Evolutionary conservation across 2,113 vertebrate genomes (phyloP), one percentile per base, ranked within the genome.

Genomic region (Corythaixoides concolor): DNA sequence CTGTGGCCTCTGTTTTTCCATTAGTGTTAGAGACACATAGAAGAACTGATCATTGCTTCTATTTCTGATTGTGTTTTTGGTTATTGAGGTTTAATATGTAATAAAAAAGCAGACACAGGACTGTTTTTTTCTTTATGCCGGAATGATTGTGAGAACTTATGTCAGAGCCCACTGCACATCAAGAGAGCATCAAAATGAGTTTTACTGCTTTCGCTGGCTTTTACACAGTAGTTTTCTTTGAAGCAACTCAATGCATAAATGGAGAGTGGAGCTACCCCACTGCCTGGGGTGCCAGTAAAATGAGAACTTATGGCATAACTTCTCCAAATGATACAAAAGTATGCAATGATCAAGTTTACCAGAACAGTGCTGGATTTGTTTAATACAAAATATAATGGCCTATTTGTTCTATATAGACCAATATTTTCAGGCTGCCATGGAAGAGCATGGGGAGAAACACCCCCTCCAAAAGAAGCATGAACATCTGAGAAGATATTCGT

Each of bases 151-250:
- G 60, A 85, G 72, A 88, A 58, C 60, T 73, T 88, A 19, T 62
- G 52, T 88, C 63, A 93, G 62, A 97, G 73, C 50, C 80, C 91
- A 90, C 82, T 79, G 74, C 66, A 79, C 86, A 85, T 70, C 93
- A 55, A 59, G 43, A 81, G 58, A 35, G 15, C 41, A 93, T 94
- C 94, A 88, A 91, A 97, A 85, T 81, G 59, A 89, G 27, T 95
- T 96, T 96, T 97, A 77, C 50, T 96, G 45, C 84, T 96, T 97
- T 91, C 4, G 23, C 95, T 92, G 87, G 72, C 64, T 96, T 96
- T 97, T 88, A 60, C 41, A 93, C 9, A 76, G 74, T 45, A 49
- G 80, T 95, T 95, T 92, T 58, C 47, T 96, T 66, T 89, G 76
- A 89, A 66, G 69, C 63, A 53, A 91, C 41, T 74, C 90, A 69